Base-by-base conservation (phyloP, 2,888 invertebrate species). In the Andrena dorsata region DNA sequence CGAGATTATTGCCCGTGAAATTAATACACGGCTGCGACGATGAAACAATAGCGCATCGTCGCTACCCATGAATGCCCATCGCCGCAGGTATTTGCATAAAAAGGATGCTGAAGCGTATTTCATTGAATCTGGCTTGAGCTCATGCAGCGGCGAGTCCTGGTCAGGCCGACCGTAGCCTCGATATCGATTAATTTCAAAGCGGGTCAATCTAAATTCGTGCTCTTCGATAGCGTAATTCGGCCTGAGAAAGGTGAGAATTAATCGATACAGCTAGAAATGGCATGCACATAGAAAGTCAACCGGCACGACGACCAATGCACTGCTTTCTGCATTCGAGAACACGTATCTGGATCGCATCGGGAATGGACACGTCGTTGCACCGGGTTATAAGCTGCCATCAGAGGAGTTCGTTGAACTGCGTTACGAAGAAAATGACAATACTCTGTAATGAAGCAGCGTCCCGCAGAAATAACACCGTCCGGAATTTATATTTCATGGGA, bases 91-190 rank as follows among this genome's bases (percentile, higher is more conserved):
- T 61, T 70, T n/a, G 28, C 6, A 60, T 61, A 41, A 71, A 81
- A 70, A 66, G 13, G 3, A 41, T 41, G 63, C 1, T 30, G 7
- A 51, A 53, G 28, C n/a, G 64, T 23, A 41, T 47, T 41, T 69
- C 49, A 69, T 47, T 69, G 41, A 63, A 6, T 23, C 30, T 56
- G 56, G 20, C 66, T 53, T 82, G 71, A 70, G 23, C 7, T 68
- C 5, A 26, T 41, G 68, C 61, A 32, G 32, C 61, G 65, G 61
- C 32, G 61, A 47, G 51, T 32, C 2, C 51, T 58, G 82, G 85
- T 74, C 85, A 85, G 85, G 85, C 82, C 60, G 53, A 85, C 26
- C 23, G 47, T 53, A 53, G 16, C 16, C 41, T 66, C 26, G n/a
- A 30, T 66, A 71, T 81, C 63, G 85, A 85, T 81, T 76, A 61